Conservation (phyloP, 1,140 invertebrate species). For the Drosophila ironensis region DNA sequence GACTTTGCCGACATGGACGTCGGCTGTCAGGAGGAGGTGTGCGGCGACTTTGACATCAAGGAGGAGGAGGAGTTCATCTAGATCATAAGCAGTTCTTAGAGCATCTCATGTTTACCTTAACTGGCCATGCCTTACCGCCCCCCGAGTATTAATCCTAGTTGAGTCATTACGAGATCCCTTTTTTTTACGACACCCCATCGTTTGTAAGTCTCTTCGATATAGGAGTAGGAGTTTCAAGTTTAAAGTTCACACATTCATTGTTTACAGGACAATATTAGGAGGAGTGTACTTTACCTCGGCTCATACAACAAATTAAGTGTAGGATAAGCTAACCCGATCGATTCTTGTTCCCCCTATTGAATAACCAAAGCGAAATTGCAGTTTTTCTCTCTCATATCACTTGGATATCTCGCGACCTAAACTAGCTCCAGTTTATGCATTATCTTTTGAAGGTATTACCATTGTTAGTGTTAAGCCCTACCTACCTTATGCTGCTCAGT, state of each 20-base stretch:
- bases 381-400: constrained; percentile 2
- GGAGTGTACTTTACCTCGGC: no score
- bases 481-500: constrained; percentile 42
- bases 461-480: constrained; percentile 55
- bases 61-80: constrained; percentile 64
- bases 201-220: no score
- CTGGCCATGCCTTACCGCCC: not conserved
- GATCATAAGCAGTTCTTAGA: constrained; percentile 20
- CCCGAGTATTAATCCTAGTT: not conserved
- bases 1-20: constrained; percentile 71
- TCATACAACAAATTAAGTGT: no score
- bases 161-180: not conserved
- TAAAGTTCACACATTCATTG: constrained; percentile 3
- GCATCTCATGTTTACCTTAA: constrained; percentile 5
- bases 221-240: no score
- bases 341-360: no score
- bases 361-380: constrained; percentile 1
- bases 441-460: constrained; percentile 58
- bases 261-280: no score
- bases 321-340: no score
- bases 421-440: constrained; percentile 4
- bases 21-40: constrained; percentile 70
- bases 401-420: not conserved
- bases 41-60: constrained; percentile 54
- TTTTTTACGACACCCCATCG: not conserved